Conservation (phyloP, 2,113 vertebrate genomes). For the Dasyornis broadbenti region DNA sequence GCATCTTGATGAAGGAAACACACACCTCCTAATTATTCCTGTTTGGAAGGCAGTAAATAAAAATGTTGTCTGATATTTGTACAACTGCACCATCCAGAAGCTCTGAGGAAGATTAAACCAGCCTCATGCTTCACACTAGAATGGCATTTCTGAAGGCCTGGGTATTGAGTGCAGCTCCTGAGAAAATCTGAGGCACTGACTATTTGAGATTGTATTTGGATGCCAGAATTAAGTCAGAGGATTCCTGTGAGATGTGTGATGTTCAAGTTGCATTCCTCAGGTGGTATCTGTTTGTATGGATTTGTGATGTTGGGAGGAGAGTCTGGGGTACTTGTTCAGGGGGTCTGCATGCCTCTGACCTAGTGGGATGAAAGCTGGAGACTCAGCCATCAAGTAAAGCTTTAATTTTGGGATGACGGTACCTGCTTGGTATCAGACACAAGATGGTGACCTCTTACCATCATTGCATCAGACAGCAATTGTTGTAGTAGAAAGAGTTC, state of each 20-base stretch:
- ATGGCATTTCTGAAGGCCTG: background rate
- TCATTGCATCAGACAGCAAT: background rate
- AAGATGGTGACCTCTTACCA: background rate
- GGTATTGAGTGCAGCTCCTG: background rate
- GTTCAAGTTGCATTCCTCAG: background rate
- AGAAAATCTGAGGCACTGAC: background rate
- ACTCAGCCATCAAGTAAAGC: background rate
- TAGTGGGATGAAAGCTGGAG: background rate
- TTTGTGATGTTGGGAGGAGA: background rate
- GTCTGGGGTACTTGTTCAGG: background rate
- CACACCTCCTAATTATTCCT: background rate
- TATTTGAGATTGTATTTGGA: background rate
- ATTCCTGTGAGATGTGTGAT: accelerated
- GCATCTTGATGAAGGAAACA: background rate
- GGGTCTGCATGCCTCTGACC: background rate
- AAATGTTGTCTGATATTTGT: background rate
- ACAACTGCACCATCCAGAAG: background rate
- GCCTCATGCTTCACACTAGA: background rate
- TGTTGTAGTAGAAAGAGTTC: background rate
- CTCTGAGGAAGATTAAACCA: background rate
- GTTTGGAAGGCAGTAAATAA: background rate
- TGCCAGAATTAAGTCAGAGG: background rate
- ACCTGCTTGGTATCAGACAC: background rate
- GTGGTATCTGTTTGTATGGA: background rate
- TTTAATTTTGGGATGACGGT: background rate